These are phyloP conservation scores for Saiga tatarica DNA, from an alignment of 2,113 vertebrate species.

Conservation along the genomic window DNA sequence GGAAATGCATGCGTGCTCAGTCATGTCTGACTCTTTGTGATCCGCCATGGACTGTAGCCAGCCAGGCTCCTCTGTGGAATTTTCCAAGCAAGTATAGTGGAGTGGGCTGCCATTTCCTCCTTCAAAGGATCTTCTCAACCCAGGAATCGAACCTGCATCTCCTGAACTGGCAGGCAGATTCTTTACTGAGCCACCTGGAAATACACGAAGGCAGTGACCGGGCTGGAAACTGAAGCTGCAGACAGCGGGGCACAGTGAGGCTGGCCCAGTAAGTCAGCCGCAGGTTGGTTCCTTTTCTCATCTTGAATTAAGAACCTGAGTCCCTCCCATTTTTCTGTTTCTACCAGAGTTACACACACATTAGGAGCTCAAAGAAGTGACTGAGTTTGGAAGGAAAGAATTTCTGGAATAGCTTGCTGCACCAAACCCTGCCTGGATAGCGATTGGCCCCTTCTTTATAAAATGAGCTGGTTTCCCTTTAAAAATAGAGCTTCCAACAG, in stretches of 20 bases:
- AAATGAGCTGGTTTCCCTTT: not conserved
- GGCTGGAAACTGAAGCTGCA: not conserved
- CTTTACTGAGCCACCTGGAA: not conserved
- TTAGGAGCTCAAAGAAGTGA: not conserved
- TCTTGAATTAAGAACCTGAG: not conserved
- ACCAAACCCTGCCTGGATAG: not conserved
- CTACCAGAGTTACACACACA: not conserved
- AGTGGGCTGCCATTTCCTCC: not conserved
- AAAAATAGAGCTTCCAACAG: not conserved
- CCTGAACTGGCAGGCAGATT: not conserved
- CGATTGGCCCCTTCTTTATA: not conserved
- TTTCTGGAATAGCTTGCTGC: not conserved
- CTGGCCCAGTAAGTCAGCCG: not conserved
- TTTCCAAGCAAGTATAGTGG: not conserved
- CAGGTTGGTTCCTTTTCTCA: not conserved
- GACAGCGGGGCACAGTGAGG: accelerated
- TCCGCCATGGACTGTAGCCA: not conserved
- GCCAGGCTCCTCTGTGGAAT: not conserved
- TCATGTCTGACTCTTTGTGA: not conserved
- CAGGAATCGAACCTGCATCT: not conserved
- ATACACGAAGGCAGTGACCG: not conserved
- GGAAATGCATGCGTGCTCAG: accelerated
- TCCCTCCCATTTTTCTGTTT: not conserved
- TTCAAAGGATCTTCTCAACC: not conserved
- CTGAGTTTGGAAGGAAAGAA: not conserved